Conservation (phyloP, 35 echinoderm and acorn worm species). For the Strongylocentrotus purpuratus region DNA sequence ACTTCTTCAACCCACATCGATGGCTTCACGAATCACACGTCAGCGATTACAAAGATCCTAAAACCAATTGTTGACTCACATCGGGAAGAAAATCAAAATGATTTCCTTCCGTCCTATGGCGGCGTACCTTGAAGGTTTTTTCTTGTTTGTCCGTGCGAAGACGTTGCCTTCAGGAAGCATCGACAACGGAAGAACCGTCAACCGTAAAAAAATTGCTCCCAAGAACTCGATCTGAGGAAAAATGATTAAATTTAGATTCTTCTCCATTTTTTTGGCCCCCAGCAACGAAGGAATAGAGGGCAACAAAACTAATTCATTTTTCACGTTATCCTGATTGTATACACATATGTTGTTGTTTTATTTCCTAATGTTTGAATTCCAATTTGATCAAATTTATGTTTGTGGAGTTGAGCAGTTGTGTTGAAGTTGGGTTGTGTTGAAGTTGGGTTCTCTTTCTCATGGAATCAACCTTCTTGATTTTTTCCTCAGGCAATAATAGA, state of each 20-base stretch:
- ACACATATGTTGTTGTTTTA: background rate
- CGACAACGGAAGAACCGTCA: background rate
- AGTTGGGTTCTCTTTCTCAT: too few relatives aligned
- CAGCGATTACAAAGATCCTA: background rate
- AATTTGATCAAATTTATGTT: too few relatives aligned
- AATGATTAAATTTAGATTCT: background rate
- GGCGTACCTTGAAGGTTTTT: background rate
- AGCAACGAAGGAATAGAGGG: background rate
- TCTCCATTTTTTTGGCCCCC: background rate
- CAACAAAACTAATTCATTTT: background rate
- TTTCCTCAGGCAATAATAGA: too few relatives aligned
- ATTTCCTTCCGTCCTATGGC: background rate
- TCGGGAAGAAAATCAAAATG: background rate
- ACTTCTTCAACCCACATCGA: background rate
- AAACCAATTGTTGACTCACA: constrained; percentile 4
- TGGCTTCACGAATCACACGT: background rate
- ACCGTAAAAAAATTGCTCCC: background rate
- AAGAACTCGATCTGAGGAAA: background rate
- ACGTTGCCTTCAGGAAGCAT: background rate
- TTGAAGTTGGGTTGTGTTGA: too few relatives aligned
- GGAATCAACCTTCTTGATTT: too few relatives aligned
- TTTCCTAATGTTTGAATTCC: too few relatives aligned
- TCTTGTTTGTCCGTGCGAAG: background rate
- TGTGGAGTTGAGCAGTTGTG: too few relatives aligned
- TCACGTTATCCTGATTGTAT: background rate